A percentile compares a stretch with the other conserved stretches of the same genome.
Conservation (phyloP, 2,797 vertebrate species). For the Oophaga sylvatica region DNA sequence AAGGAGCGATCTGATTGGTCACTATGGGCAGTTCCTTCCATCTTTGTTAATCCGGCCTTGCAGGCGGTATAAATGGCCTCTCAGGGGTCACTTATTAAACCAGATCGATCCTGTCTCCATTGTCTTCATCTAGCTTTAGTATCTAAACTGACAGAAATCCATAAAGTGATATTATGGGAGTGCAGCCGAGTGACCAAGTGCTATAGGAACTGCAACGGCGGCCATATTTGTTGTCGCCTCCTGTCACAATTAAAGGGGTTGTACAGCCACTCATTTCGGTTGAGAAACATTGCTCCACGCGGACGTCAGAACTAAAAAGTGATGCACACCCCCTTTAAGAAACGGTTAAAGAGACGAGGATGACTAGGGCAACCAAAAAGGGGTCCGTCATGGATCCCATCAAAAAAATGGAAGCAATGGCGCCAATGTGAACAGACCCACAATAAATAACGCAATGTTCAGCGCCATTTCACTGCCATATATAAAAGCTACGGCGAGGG, state of each 20-base stretch:
- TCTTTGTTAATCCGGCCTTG: background rate
- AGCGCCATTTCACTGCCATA: no score
- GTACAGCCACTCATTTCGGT: no score
- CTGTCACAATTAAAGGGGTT: no score
- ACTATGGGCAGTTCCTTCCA: background rate
- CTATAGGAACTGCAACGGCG: background rate
- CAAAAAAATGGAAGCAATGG: background rate
- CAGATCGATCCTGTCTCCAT: conserved; percentile 1
- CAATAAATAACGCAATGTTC: background rate
- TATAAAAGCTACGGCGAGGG: no score
- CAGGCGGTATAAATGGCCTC: background rate
- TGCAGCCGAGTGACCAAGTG: background rate
- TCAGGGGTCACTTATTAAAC: conserved; percentile 18
- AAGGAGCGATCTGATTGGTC: background rate
- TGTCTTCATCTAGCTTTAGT: background rate
- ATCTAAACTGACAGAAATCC: background rate
- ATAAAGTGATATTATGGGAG: background rate
- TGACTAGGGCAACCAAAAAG: no score
- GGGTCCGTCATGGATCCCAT: no score
- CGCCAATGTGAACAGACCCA: no score
- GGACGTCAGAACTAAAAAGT: no score
- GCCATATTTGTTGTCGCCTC: background rate
- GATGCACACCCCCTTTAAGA: no score
- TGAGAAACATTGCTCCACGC: no score
- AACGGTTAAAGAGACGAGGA: no score